Evolutionary conservation across 2,113 vertebrate genomes (phyloP).

Genomic region (Hymenochirus boettgeri): DNA sequence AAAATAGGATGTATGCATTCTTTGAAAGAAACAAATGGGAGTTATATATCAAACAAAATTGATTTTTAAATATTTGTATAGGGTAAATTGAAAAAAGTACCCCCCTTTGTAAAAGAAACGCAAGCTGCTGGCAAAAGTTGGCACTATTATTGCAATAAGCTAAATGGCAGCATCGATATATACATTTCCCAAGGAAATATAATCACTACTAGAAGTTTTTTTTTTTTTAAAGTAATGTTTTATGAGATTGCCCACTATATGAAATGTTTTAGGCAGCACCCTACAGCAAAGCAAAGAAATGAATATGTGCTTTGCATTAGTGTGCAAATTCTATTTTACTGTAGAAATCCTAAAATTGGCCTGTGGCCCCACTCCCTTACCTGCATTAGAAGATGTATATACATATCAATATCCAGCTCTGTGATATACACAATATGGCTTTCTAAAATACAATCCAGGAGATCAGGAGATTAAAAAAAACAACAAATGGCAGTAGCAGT

Average conservation of each 20-base stretch:
- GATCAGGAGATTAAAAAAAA: neutral
- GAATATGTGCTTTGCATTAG: slow-evolving; percentile 18
- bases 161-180: neutral
- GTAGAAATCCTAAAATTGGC: neutral
- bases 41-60: neutral
- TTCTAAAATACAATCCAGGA: slow-evolving; percentile 39
- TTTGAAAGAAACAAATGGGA: neutral
- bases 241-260: slow-evolving; percentile 22
- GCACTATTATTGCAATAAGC: slow-evolving; percentile 13
- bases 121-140: slow-evolving; percentile 7
- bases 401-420: slow-evolving; percentile 38
- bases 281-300: slow-evolving; percentile 4
- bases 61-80: neutral
- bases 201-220: neutral
- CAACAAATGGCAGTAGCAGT: neutral
- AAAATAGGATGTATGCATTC: too few species aligned
- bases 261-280: slow-evolving; percentile 1
- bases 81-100: neutral
- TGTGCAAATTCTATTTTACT: neutral
- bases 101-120: neutral
- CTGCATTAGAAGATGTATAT: slow-evolving; percentile 32
- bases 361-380: slow-evolving; percentile 5
- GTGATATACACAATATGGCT: slow-evolving; percentile 42
- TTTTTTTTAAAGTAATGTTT: too few species aligned
- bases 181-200: neutral